These are phyloP conservation scores for Ridgeia piscesae DNA, from an alignment of 1,140 invertebrate species.

Conservation along the genomic window DNA sequence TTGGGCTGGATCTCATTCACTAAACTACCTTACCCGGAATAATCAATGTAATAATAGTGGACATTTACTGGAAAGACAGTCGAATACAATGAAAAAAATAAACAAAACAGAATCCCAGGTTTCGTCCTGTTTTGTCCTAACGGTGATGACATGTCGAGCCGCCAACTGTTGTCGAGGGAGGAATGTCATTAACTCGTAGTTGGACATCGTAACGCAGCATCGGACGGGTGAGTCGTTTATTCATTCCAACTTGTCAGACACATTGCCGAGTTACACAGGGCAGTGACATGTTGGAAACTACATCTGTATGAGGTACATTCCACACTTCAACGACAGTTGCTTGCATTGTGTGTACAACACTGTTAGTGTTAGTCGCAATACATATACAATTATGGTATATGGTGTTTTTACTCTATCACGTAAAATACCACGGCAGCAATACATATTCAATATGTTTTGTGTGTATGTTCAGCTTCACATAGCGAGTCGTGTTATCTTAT, in stretches of 20 bases:
- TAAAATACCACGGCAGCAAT: not conserved
- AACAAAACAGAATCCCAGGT: not conserved
- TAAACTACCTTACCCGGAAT: too few relatives aligned
- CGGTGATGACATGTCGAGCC: not conserved
- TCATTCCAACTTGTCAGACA: not conserved
- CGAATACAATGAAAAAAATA: too few relatives aligned
- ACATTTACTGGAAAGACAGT: too few relatives aligned
- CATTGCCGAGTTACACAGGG: not conserved
- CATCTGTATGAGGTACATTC: too few relatives aligned
- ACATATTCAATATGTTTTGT: too few relatives aligned
- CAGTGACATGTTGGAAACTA: too few relatives aligned
- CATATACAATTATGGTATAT: too few relatives aligned
- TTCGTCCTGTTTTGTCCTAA: not conserved
- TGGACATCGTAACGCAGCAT: not conserved
- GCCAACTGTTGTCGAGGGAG: not conserved
- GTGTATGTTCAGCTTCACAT: too few relatives aligned
- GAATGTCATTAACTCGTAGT: not conserved
- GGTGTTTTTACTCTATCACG: not conserved
- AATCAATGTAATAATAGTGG: too few relatives aligned
- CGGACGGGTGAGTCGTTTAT: not conserved
- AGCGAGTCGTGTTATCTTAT: too few relatives aligned
- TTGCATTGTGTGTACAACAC: not conserved
- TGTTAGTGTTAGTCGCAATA: too few relatives aligned
- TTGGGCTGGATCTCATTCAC: too few relatives aligned
- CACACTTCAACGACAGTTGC: not conserved